Conservation (phyloP, 2,113 vertebrate genomes). For the Ictidomys tridecemlineatus region DNA sequence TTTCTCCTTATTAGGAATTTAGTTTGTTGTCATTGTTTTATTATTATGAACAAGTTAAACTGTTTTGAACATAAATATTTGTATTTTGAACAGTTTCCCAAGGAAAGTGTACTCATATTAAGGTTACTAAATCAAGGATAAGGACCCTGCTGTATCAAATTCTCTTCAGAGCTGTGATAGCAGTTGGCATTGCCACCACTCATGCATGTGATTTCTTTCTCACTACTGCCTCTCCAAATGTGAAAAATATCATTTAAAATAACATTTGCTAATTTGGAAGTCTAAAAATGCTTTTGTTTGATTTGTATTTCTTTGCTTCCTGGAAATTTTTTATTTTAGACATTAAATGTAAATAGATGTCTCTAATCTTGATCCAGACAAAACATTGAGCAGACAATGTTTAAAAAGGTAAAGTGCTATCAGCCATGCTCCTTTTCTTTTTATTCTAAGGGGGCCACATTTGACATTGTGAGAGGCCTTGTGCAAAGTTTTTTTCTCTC, state of each 20-base stretch:
- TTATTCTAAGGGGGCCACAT: not conserved
- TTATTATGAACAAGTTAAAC: not conserved
- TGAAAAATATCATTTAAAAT: slow-evolving; percentile 8
- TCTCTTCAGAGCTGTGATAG: not conserved
- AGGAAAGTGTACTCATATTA: not conserved
- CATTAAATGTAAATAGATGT: not conserved
- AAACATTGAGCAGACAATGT: not conserved
- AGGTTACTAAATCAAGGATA: not conserved
- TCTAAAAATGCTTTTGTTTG: not conserved
- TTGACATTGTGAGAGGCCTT: not conserved
- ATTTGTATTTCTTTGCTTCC: slow-evolving; percentile 45
- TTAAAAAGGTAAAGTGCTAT: not conserved
- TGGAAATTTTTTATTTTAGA: not conserved
- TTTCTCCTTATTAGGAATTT: not conserved
- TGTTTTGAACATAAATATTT: not conserved
- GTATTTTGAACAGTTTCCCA: slow-evolving; percentile 20
- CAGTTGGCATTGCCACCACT: not conserved
- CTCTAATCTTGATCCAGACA: not conserved
- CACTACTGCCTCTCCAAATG: not conserved
- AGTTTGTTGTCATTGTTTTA: not conserved
- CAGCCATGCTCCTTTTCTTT: not conserved
- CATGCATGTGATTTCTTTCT: not conserved
- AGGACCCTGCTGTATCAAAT: not conserved
- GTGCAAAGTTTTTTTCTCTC: not conserved
- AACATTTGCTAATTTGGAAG: not conserved